Percentiles rank a stretch among this genome's conserved stretches.
Conservation (phyloP, 2,113 vertebrate genomes). For the Barnardius zonarius region DNA sequence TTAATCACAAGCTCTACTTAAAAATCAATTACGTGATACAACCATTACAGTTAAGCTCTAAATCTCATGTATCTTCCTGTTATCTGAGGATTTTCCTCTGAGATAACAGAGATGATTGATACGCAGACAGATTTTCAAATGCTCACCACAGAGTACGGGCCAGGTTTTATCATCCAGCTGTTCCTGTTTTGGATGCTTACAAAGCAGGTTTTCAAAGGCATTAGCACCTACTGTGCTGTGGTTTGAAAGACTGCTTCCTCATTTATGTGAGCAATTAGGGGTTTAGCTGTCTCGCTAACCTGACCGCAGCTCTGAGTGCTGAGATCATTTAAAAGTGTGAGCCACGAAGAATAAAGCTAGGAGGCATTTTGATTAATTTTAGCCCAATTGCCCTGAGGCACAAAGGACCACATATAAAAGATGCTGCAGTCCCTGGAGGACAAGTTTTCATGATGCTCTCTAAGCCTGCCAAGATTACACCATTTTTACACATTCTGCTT, state of each 20-base stretch:
- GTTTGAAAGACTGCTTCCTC: neutral
- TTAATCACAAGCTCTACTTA: conserved; percentile 33
- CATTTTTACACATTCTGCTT: neutral
- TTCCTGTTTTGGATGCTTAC: neutral
- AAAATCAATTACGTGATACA: conserved; percentile 55
- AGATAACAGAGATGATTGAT: conserved; percentile 40
- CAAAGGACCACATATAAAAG: neutral
- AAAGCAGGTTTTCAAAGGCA: neutral
- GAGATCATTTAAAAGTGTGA: neutral
- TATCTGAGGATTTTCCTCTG: conserved; percentile 53
- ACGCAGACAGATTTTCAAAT: neutral
- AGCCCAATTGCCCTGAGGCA: accelerated
- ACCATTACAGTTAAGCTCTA: conserved; percentile 44
- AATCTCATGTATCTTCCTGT: conserved; percentile 51
- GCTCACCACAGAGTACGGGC: neutral
- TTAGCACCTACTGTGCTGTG: neutral
- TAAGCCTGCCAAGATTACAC: neutral
- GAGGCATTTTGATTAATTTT: neutral
- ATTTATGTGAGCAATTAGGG: neutral
- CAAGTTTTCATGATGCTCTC: neutral
- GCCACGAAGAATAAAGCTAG: neutral
- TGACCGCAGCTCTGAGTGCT: neutral
- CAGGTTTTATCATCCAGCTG: neutral
- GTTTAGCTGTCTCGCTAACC: neutral
- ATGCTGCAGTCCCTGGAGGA: neutral